Conservation (phyloP, 2,888 invertebrate genomes). For the Campoletis raptor region DNA sequence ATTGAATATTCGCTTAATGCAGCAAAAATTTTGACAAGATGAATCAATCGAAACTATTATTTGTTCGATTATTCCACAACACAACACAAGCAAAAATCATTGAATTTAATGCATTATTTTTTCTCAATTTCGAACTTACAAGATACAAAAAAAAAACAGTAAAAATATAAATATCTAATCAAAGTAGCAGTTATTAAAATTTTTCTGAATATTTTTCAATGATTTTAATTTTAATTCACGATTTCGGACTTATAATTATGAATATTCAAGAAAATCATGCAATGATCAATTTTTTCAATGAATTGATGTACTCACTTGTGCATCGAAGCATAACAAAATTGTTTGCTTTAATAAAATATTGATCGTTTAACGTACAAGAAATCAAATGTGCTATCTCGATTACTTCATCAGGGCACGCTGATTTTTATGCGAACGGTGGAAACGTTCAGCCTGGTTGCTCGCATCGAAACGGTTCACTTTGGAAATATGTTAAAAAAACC, state of each 20-base stretch:
- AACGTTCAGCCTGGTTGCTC: conserved; percentile 88
- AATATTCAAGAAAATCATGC: neutral
- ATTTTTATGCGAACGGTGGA: conserved; percentile 90
- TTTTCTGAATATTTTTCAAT: too few species aligned
- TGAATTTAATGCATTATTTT: too few species aligned
- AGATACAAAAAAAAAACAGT: too few species aligned
- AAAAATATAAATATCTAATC: too few species aligned
- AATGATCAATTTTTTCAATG: neutral
- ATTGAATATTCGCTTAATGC: neutral
- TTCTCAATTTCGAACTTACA: too few species aligned
- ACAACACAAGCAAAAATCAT: too few species aligned
- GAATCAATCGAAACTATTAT: neutral
- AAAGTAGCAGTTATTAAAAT: too few species aligned
- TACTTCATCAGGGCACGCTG: conserved; percentile 86
- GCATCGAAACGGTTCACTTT: conserved; percentile 78
- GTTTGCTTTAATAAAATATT: neutral
- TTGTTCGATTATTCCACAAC: neutral
- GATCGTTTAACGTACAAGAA: too few species aligned
- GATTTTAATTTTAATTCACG: neutral
- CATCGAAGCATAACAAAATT: neutral
- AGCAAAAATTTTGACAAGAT: neutral
- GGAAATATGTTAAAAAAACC: conserved; percentile 81
- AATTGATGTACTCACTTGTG: neutral
- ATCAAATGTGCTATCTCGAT: neutral
- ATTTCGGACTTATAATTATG: neutral